Evolutionary conservation across 92 coral and sea anemone species (phyloP).

Genomic region (Ricordea florida): DNA sequence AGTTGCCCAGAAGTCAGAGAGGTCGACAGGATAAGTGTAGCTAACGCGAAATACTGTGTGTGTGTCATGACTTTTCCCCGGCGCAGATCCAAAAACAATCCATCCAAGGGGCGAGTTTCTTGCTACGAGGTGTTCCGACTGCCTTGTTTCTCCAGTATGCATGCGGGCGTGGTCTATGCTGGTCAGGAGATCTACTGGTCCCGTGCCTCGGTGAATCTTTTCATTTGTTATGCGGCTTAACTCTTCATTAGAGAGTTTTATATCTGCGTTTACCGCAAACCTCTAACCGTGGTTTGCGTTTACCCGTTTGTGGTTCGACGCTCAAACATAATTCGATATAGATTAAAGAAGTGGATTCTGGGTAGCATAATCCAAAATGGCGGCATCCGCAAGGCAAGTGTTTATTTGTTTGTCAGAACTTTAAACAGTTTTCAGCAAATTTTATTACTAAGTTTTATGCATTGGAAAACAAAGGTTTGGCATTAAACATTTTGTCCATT

Average conservation of each 20-base stretch:
- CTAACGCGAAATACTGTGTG: too few species aligned
- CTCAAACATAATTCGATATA: conserved; percentile 27
- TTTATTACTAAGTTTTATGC: conserved; percentile 42
- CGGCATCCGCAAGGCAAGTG: conserved; percentile 56
- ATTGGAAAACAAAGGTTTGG: conserved; percentile 51
- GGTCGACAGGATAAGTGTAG: too few species aligned
- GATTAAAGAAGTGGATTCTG: conserved; percentile 46
- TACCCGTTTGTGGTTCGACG: conserved; percentile 27
- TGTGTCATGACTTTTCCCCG: too few species aligned
- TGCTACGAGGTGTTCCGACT: too few species aligned
- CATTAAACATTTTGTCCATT: conserved; percentile 25
- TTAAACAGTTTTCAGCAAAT: conserved; percentile 33
- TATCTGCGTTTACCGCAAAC: conserved; percentile 27
- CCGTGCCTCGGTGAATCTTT: too few species aligned
- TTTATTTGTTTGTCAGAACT: conserved; percentile 23
- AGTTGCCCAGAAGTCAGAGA: too few species aligned
- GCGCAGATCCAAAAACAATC: too few species aligned
- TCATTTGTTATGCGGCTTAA: too few species aligned
- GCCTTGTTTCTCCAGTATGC: too few species aligned
- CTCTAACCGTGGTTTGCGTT: conserved; percentile 21
- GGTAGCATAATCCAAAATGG: conserved; percentile 47
- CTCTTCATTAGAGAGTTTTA: conserved; percentile 42
- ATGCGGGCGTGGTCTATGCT: too few species aligned
- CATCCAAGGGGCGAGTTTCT: too few species aligned
- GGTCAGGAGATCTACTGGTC: too few species aligned